Evolutionary conservation across 2,888 invertebrate genomes (phyloP).

Genomic region (Melinopterus prodromus): DNA sequence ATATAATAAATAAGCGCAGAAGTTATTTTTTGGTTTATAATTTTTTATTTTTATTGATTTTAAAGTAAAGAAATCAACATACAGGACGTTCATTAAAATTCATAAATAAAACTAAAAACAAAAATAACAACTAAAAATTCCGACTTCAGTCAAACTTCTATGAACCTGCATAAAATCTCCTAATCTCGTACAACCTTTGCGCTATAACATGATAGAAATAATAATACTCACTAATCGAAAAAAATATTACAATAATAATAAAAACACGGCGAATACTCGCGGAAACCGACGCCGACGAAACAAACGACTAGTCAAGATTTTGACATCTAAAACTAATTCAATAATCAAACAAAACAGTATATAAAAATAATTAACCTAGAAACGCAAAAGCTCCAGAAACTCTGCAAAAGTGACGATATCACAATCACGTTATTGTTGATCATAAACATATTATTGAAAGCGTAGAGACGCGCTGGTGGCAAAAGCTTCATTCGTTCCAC

Average conservation of each 20-base stretch:
- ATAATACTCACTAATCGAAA: not conserved
- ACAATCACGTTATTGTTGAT: conserved; percentile 17
- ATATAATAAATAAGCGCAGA: not conserved
- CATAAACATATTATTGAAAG: not conserved
- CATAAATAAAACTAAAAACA: not conserved
- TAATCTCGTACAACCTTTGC: too few species aligned
- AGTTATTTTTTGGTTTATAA: too few species aligned
- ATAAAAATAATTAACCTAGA: not conserved
- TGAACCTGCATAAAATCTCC: too few species aligned
- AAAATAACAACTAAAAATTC: too few species aligned
- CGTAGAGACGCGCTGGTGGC: not conserved
- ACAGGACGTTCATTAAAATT: not conserved
- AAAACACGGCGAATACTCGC: not conserved
- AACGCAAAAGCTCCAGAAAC: not conserved
- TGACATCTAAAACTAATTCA: not conserved
- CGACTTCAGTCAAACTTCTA: too few species aligned
- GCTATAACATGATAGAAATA: not conserved
- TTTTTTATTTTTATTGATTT: too few species aligned
- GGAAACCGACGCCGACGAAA: not conserved
- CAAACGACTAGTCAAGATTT: not conserved
- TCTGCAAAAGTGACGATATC: conserved; percentile 11
- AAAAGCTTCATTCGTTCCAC: not conserved
- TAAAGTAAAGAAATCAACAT: not conserved
- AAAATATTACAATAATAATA: not conserved
- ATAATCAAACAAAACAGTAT: too few species aligned